Base-by-base conservation (phyloP, 2,888 invertebrate genomes). In the Chymomyza procnemis region DNA sequence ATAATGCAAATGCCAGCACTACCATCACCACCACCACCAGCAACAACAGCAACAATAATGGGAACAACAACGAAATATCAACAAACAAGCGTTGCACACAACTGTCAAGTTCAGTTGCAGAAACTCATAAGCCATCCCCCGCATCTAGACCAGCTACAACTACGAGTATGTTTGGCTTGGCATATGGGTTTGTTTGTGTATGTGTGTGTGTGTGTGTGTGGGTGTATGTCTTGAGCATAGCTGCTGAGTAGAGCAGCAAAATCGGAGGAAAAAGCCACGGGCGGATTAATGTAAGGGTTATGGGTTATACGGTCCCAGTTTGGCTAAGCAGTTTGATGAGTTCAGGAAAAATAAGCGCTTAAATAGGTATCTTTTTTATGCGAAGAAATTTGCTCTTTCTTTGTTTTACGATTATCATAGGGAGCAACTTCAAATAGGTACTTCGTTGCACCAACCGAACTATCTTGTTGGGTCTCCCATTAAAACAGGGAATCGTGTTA, bases 61-160 rank as follows among this genome's bases (percentile, higher is more conserved):
- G n/a, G n/a, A n/a, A n/a, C n/a, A 82, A 84, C 78, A 74, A 74
- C 65, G 63, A 62, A 63, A 61, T 41, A 69, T 50, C 19, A 46
- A 50, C 18, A 3, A 19, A 59, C 64, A 57, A 26, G 62, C 60
- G 57, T 50, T 21, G 4, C 74, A 78, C 61, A 68, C 70, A 71
- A 73, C 76, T 73, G 73, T 63, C 79, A 81, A 73, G 80, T 74
- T 82, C 83, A 85, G 78, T 69, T 62, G 72, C 80, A 80, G 78
- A 80, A 78, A 80, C 74, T 74, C 76, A 80, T 76, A 80, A 71
- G 75, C 80, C 71, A 66, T 55, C 61, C 70, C 79, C 79, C 75
- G 83, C 78, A 80, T 71, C 64, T 69, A 66, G 65, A n/a, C 30
- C 9, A 52, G 61, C 41, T n/a, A 55, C 47, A 12, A 30, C 22